These are phyloP conservation scores for Chelidonichthys spinosus DNA, from an alignment of 2,797 vertebrate species.

Conservation along the genomic window DNA sequence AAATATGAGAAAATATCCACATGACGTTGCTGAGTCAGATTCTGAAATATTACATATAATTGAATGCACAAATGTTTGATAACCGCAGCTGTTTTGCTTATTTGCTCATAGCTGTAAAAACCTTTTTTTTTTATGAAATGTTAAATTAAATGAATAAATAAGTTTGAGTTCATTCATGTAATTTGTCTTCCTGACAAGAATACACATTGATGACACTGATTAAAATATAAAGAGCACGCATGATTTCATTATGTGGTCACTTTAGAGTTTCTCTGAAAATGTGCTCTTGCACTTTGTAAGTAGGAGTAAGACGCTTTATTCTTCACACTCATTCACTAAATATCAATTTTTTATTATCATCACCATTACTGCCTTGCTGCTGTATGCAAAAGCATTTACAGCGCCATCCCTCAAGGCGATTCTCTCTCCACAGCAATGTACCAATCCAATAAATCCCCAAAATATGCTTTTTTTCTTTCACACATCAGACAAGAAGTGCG, in stretches of 20 bases:
- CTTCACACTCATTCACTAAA: neutral
- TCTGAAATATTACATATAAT: slow-evolving; percentile 1
- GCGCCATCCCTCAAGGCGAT: neutral
- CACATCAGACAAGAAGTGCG: neutral
- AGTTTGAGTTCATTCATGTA: neutral
- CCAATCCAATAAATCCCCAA: too few species aligned
- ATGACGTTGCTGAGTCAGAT: neutral
- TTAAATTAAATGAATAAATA: slow-evolving; percentile 5
- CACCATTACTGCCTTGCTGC: neutral
- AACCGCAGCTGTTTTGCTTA: neutral
- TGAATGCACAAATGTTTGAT: neutral
- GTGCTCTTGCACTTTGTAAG: neutral
- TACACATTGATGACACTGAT: neutral
- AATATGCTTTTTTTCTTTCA: neutral
- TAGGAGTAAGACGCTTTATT: slow-evolving; percentile 12
- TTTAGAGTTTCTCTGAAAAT: slow-evolving; percentile 5
- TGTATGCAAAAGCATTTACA: neutral
- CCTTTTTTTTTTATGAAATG: neutral
- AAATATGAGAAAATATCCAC: neutral
- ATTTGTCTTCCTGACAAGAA: neutral
- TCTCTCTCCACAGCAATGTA: neutral
- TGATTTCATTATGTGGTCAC: slow-evolving; percentile 10
- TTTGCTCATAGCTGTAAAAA: neutral
- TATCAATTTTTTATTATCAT: neutral
- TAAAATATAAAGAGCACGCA: neutral